These are phyloP conservation scores for Harpalus rufipes DNA, from an alignment of 2,888 invertebrate species.

Conservation along the genomic window DNA sequence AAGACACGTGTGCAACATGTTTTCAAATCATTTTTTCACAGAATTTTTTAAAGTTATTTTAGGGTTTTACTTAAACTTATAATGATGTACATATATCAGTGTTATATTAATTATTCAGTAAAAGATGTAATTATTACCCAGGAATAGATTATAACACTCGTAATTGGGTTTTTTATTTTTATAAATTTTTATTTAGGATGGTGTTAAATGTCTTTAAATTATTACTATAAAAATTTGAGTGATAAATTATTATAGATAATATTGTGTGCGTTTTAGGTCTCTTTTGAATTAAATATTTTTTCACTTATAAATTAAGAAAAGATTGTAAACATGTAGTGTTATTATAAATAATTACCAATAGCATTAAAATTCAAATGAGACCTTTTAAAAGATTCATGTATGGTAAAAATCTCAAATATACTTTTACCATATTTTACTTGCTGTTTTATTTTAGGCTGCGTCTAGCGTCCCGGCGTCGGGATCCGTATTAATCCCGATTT, in stretches of 20 bases:
- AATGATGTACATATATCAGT: slow-evolving; percentile 59
- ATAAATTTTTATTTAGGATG: slow-evolving; percentile 49
- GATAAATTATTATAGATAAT: slow-evolving; percentile 52
- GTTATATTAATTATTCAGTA: slow-evolving; percentile 36
- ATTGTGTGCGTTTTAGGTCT: slow-evolving; percentile 49
- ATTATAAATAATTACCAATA: slow-evolving; percentile 36
- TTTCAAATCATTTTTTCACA: slow-evolving; percentile 37
- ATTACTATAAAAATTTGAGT: slow-evolving; percentile 42
- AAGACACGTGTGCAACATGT: slow-evolving; percentile 46
- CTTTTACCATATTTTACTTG: slow-evolving; percentile 49
- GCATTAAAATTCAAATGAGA: slow-evolving; percentile 55
- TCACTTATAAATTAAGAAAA: slow-evolving; percentile 35
- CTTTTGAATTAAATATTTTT: slow-evolving; percentile 52
- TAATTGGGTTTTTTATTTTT: slow-evolving; percentile 52
- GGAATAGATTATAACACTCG: slow-evolving; percentile 32
- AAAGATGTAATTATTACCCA: slow-evolving; percentile 41
- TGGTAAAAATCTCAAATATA: slow-evolving; percentile 58
- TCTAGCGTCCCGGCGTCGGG: too few species aligned
- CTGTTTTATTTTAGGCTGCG: slow-evolving; percentile 24
- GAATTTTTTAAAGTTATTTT: slow-evolving; percentile 29
- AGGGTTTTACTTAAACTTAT: slow-evolving; percentile 29
- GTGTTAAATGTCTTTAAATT: slow-evolving; percentile 52
- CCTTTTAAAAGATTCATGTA: slow-evolving; percentile 45
- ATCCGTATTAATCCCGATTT: too few species aligned
- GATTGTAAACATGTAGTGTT: slow-evolving; percentile 38